Evolutionary conservation across 2,797 vertebrate genomes (phyloP), one percentile per base, ranked within the genome.

Genomic region (Acanthis flammea): DNA sequence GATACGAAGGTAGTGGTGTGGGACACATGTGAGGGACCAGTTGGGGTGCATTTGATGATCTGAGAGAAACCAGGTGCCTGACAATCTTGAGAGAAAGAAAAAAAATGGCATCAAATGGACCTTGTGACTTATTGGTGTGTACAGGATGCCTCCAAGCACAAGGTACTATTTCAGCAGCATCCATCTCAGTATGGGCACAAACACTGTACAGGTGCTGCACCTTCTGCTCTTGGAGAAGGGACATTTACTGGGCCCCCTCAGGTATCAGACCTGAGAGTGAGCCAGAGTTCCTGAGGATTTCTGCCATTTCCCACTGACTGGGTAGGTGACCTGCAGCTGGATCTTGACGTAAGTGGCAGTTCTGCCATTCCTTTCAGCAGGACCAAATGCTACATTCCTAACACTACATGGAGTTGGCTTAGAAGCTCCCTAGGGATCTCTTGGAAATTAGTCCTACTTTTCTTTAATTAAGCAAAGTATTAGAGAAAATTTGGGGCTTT

Each of bases 361-460:
- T 86, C 74, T 84, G 70, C 51, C 47, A 15, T 66, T 95, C 51
- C 33, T 90, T 88, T 77, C 76, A 88, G 67, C 7, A 53, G 74
- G 55, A 91, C n/a, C 13, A 67, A 84, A 71, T 28, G 24, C 42
- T 84, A 31, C 7, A 9, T 88, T 92, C 74, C 66, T 87, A 85
- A 66, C 67, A 16, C n/a, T 88, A 16, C 30, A 16, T 10, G 15
- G 27, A 67, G 39, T 13, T 86, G 35, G 41, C 44, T 79, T 81
- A 57, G 77, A 78, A 79, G 21, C 19, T 76, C 24, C 76, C 4
- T 31, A 73, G 50, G 45, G 45, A 57, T 63, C 24, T 67, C 42
- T 63, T 71, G 16, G 50, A 85, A 82, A 33, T 65, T 90, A 33
- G 28, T 74, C 65, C 47, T 75, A 30, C 61, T 85, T 91, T 93